Evolutionary conservation across 2,888 invertebrate genomes (phyloP).

Genomic region (Euzophera pinguis): DNA sequence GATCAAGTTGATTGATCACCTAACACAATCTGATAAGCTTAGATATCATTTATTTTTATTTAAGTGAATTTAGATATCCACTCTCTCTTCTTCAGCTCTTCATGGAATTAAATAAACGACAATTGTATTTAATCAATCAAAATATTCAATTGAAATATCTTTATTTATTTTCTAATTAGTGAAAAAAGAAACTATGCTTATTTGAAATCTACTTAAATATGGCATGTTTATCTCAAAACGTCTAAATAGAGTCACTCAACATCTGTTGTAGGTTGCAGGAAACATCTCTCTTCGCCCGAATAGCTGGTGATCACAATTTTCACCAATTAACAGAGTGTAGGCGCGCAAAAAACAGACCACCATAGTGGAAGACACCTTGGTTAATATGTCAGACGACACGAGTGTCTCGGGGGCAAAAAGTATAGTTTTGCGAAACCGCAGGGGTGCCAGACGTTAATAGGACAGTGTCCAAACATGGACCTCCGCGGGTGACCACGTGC

Average conservation of each 20-base stretch:
- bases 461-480: slow-evolving; percentile 66
- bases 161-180: too few species aligned
- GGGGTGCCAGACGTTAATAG: slow-evolving; percentile 56
- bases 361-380: slow-evolving; percentile 67
- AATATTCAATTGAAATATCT: too few species aligned
- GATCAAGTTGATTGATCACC: too few species aligned
- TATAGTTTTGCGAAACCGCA: slow-evolving; percentile 55
- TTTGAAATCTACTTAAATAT: too few species aligned
- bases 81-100: too few species aligned
- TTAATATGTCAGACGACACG: slow-evolving; percentile 74
- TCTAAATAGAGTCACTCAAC: slow-evolving; percentile 30
- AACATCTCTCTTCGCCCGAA: slow-evolving; percentile 70
- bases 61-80: too few species aligned
- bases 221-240: too few species aligned
- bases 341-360: slow-evolving; percentile 66
- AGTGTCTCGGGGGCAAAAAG: slow-evolving; percentile 51
- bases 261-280: slow-evolving; percentile 63
- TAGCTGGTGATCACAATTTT: slow-evolving; percentile 70
- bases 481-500: slow-evolving; percentile 50
- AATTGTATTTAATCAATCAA: too few species aligned
- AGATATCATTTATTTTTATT: too few species aligned
- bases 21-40: too few species aligned
- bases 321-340: slow-evolving; percentile 69
- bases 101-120: too few species aligned
- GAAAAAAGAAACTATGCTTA: too few species aligned